Evolutionary conservation across 2,113 vertebrate species (phyloP).

Genomic region (Benthochromis sp.): DNA sequence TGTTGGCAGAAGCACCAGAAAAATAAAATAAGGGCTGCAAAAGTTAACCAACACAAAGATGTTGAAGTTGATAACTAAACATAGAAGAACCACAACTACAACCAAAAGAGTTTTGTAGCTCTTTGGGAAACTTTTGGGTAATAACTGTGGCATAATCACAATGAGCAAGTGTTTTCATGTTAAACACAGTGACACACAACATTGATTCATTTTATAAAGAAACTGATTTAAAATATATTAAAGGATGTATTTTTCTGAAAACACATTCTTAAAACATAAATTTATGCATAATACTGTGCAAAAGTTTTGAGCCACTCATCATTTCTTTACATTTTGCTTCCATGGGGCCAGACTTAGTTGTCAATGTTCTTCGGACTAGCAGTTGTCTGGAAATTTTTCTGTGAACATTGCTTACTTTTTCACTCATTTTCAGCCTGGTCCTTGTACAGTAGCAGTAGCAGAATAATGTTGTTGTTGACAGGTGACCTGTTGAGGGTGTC

Average conservation of each 20-base stretch:
- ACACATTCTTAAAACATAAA: background rate
- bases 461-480: background rate
- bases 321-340: background rate
- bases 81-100: background rate
- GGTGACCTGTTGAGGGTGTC: background rate
- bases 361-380: accelerated
- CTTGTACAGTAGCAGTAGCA: background rate
- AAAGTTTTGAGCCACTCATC: background rate
- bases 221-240: background rate
- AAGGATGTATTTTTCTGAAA: background rate
- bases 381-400: background rate
- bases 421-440: background rate
- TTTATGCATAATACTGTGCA: background rate
- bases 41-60: background rate
- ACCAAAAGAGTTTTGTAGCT: background rate
- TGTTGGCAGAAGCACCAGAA: background rate
- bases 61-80: background rate
- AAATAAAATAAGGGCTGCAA: background rate
- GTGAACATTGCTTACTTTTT: background rate
- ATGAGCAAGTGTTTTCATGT: background rate
- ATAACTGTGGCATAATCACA: background rate
- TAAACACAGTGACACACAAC: background rate
- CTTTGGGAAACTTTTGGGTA: background rate
- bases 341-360: background rate
- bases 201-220: background rate